These are phyloP conservation scores for Cerastis leucographa DNA, from an alignment of 2,888 invertebrate species.

Conservation along the genomic window DNA sequence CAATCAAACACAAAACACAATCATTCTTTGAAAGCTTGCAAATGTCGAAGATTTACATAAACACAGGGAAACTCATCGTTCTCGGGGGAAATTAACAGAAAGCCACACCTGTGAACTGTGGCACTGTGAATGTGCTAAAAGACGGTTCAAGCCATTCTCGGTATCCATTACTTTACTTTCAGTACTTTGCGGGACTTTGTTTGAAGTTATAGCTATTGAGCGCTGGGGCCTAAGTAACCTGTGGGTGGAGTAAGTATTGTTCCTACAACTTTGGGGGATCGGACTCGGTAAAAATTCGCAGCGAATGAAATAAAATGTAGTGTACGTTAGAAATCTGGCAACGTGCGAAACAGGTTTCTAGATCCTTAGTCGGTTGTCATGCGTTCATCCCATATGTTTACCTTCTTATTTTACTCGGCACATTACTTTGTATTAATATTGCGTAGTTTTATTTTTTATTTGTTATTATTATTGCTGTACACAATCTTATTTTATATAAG, in stretches of 20 bases:
- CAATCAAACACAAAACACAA: slow-evolving; percentile 13
- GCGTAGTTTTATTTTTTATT: no score
- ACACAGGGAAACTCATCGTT: slow-evolving; percentile 26
- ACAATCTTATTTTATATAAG: no score
- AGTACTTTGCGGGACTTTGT: slow-evolving; percentile 17
- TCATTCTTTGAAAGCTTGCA: slow-evolving; percentile 43
- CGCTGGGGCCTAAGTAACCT: not conserved
- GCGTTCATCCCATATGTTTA: no score
- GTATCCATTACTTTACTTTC: slow-evolving; percentile 19
- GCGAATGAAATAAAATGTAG: no score
- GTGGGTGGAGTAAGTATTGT: not conserved
- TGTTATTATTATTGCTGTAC: no score
- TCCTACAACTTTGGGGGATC: not conserved
- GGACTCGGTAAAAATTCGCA: no score
- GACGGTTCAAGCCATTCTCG: slow-evolving; percentile 30
- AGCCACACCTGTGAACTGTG: slow-evolving; percentile 19
- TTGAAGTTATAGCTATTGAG: slow-evolving; percentile 13
- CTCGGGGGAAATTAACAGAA: slow-evolving; percentile 56
- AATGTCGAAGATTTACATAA: slow-evolving; percentile 43
- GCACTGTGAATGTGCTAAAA: slow-evolving; percentile 29
- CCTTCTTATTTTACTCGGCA: no score
- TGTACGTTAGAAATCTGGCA: no score
- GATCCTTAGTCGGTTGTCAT: no score
- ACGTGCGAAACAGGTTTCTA: no score
- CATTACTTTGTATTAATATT: no score